Percentiles rank a stretch among this genome's conserved stretches.
phyloP scores from a whole-genome alignment of 2,797 vertebrate species.

The Coregonus sp. region DNA sequence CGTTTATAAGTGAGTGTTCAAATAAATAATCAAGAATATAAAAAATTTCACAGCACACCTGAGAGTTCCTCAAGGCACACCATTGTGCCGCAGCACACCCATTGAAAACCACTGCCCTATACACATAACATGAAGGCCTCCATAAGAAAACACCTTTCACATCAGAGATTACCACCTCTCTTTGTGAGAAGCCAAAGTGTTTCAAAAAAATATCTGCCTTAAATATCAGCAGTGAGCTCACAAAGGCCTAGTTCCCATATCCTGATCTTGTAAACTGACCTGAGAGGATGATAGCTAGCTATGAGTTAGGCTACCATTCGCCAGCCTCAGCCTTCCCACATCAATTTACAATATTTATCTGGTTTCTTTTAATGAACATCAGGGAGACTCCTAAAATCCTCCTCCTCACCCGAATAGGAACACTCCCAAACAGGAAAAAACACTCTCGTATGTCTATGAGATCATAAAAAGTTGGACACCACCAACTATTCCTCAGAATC shows the following conservation, averaged over 20 bases:
- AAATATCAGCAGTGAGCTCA: neutral
- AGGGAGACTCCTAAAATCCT: neutral
- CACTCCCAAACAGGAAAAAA: conserved; percentile 13
- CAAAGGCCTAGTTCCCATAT: neutral
- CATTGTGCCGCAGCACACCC: too few relatives aligned
- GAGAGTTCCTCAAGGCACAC: too few relatives aligned
- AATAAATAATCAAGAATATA: too few relatives aligned
- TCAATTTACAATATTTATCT: conserved; percentile 3
- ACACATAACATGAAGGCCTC: too few relatives aligned
- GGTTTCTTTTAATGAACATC: conserved; percentile 28
- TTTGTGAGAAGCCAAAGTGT: too few relatives aligned
- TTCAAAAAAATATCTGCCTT: neutral
- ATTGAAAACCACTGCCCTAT: too few relatives aligned
- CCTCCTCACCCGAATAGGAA: neutral
- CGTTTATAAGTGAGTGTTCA: too few relatives aligned
- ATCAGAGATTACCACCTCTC: neutral
- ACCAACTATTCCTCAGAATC: conserved; percentile 35
- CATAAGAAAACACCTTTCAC: neutral
- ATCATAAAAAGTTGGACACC: conserved; percentile 35
- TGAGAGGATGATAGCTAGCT: neutral
- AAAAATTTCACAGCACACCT: too few relatives aligned
- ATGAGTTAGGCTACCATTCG: neutral
- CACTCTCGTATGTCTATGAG: conserved; percentile 8
- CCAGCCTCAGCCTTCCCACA: conserved; percentile 14
- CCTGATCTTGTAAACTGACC: neutral